These are phyloP conservation scores for Gobio occitaniae DNA, from an alignment of 2,797 vertebrate genomes.

Conservation along the genomic window DNA sequence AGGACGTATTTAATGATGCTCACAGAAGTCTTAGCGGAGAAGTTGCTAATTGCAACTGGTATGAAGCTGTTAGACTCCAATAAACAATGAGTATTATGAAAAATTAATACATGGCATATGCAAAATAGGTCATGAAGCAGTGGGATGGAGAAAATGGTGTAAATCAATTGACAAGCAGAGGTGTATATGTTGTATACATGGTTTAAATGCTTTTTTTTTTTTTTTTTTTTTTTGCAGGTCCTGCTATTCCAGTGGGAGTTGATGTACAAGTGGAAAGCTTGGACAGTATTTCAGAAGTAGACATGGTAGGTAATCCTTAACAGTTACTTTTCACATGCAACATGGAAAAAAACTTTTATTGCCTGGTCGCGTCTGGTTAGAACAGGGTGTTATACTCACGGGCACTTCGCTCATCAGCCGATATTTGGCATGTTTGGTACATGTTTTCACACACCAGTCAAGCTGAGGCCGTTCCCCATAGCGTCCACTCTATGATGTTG, in stretches of 20 bases:
- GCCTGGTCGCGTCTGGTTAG: no score
- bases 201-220: not conserved
- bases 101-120: not conserved
- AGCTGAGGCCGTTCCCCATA: no score
- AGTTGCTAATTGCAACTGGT: conserved; percentile 33
- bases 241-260: conserved; percentile 94
- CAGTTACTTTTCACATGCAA: not conserved
- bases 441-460: no score
- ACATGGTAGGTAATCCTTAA: conserved; percentile 84
- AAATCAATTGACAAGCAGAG: not conserved
- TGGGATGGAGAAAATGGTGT: not conserved
- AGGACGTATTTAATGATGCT: conserved; percentile 38
- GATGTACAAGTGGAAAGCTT: conserved; percentile 97
- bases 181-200: not conserved
- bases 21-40: conserved; percentile 14
- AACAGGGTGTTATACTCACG: no score
- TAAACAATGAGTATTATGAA: conserved; percentile 22
- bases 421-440: no score
- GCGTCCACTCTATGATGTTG: no score
- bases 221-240: conserved; percentile 77
- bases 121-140: not conserved
- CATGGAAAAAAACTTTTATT: no score
- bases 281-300: conserved; percentile 97
- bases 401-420: no score
- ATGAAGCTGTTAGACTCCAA: not conserved